Evolutionary conservation across 1,140 invertebrate species (phyloP).

Genomic region (Drosophila melanica): DNA sequence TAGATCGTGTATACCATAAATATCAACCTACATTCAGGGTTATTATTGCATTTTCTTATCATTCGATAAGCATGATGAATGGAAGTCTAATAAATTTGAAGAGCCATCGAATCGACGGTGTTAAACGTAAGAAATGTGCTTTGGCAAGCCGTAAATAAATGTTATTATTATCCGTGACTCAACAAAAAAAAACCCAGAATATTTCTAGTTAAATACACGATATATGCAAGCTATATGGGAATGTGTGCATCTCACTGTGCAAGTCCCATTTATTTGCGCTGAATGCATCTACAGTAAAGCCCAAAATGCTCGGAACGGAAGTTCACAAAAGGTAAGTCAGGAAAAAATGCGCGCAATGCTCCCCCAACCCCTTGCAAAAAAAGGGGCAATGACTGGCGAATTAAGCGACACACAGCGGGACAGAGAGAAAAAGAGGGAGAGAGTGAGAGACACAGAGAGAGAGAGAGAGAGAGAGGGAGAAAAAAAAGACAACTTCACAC

Average conservation of each 20-base stretch:
- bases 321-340: conserved; percentile 53
- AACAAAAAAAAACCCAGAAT: neutral
- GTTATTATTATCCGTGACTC: conserved; percentile 18
- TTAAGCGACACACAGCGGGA: conserved; percentile 32
- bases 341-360: conserved; percentile 24
- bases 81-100: conserved; percentile 18
- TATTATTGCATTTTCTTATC: conserved; percentile 9
- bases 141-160: conserved; percentile 17
- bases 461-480: too few species aligned
- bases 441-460: too few species aligned
- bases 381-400: conserved; percentile 73
- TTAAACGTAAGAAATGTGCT: neutral
- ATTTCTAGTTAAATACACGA: neutral
- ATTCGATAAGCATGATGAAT: conserved; percentile 39
- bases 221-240: neutral
- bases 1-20: conserved; percentile 9
- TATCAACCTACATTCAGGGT: neutral
- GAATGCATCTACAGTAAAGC: conserved; percentile 30
- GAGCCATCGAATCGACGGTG: conserved; percentile 13
- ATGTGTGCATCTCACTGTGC: neutral
- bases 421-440: neutral
- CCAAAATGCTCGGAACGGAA: conserved; percentile 44
- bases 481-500: conserved; percentile 62
- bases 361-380: conserved; percentile 3
- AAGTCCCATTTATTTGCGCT: conserved; percentile 3